Base-by-base conservation (phyloP, 2,113 vertebrate genomes). In the Nothoprocta perdicaria region DNA sequence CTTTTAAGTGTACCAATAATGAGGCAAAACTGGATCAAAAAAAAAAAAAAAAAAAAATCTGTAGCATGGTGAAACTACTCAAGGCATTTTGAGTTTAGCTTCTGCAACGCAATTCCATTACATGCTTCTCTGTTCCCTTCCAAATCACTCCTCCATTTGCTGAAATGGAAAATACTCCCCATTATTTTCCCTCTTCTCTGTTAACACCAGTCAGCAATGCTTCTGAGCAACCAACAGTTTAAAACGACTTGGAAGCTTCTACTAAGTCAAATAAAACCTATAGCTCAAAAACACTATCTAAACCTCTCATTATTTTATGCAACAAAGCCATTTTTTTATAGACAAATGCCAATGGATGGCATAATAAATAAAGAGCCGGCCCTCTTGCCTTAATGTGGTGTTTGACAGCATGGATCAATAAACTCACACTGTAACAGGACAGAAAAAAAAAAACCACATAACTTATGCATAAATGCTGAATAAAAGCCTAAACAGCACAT, bases 281-380 rank as follows among this genome's bases (percentile, higher is more conserved):
- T 48, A 85, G 65, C 43, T 92, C 46, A 85, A 89, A 92, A 88
- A 63, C n/a, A 94, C 76, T 78, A 35, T 3, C n/a, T 65, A 78
- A 85, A 95, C 75, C 43, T 40, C 48, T 7, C 69, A 52, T 22
- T 55, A 35, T 45, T 45, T 57, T 90, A 53, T 74, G 24, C n/a
- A 41, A 66, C 19, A 5, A 85, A 80, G 43, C n/a, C 2, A 7
- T 58, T 41, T 38, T 75, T 5, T 35, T 52, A 33, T 60, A 63
- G 75, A 74, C 31, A 26, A 35, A 33, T 10, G 7, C 33, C 61
- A 80, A 67, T 35, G 69, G 21, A n/a, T 11, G 90, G 18, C 35
- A 74, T n/a, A 65, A 9, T 48, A 72, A 80, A 95, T 55, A 86
- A 67, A 84, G 10, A 90, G 12, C 14, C 60, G 26, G 17, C 61